These are phyloP conservation scores for Apodemia hepburni DNA, from an alignment of 2,888 invertebrate genomes.

Conservation along the genomic window DNA sequence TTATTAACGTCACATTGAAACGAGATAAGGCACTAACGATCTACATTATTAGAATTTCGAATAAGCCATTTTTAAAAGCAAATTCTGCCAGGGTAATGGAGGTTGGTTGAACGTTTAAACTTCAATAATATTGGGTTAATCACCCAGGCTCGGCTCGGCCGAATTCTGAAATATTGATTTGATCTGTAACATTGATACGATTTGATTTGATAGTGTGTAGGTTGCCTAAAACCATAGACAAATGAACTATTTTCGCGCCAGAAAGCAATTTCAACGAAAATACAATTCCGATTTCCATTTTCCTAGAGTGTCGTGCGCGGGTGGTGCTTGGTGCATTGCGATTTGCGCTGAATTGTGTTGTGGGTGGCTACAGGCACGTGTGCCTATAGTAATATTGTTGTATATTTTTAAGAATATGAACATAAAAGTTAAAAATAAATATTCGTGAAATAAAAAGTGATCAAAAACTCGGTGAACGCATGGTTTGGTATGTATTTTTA, in stretches of 20 bases:
- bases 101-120: no score
- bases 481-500: neutral
- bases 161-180: no score
- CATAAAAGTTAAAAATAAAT: neutral
- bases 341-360: neutral
- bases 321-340: neutral
- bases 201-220: neutral
- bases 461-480: neutral
- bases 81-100: no score
- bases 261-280: neutral
- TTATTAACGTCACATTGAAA: no score
- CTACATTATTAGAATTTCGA: no score
- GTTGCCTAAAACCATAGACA: neutral
- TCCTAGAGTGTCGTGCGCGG: neutral
- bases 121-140: no score
- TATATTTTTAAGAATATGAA: neutral
- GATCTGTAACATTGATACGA: neutral
- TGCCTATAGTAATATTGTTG: neutral
- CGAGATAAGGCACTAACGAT: no score
- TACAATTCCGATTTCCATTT: neutral
- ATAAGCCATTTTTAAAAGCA: no score
- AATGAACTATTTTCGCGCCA: neutral
- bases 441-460: neutral
- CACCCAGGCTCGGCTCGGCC: no score
- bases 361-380: constrained; percentile 8